These are phyloP conservation scores for Rotaria sp. DNA, from an alignment of 2,888 invertebrate species.

Conservation along the genomic window DNA sequence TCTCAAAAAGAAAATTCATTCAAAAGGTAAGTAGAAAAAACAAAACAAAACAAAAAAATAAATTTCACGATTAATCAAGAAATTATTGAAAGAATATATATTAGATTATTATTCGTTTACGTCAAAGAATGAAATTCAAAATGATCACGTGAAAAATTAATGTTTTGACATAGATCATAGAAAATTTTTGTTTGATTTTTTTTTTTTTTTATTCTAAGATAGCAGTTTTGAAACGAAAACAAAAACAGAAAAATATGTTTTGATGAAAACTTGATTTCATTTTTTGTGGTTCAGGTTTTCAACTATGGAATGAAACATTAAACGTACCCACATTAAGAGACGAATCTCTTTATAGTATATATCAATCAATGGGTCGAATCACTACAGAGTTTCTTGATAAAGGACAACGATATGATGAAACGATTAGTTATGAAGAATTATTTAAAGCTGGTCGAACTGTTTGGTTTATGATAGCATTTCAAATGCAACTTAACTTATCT, in stretches of 20 bases:
- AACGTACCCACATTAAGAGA: neutral
- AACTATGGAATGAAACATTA: constrained; percentile 10
- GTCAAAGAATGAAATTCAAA: too few species aligned
- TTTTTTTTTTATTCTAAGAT: too few species aligned
- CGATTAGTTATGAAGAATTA: neutral
- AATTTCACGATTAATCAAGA: too few species aligned
- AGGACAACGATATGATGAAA: constrained; percentile 13
- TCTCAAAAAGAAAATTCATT: neutral
- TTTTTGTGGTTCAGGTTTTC: neutral
- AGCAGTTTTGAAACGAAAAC: too few species aligned
- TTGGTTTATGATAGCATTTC: constrained; percentile 29
- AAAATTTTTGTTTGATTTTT: too few species aligned
- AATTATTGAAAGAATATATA: too few species aligned
- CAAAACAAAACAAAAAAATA: too few species aligned
- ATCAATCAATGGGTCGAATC: neutral
- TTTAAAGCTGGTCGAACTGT: constrained; percentile 11
- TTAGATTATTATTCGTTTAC: too few species aligned
- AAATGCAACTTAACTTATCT: neutral
- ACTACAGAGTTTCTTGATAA: neutral
- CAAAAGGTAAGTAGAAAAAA: neutral
- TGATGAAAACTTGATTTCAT: too few species aligned
- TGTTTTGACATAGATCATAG: too few species aligned
- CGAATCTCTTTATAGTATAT: neutral
- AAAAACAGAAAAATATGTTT: too few species aligned
- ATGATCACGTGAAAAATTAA: too few species aligned